Base-by-base conservation (phyloP, 2,797 vertebrate species). In the Centropyge bicolor region DNA sequence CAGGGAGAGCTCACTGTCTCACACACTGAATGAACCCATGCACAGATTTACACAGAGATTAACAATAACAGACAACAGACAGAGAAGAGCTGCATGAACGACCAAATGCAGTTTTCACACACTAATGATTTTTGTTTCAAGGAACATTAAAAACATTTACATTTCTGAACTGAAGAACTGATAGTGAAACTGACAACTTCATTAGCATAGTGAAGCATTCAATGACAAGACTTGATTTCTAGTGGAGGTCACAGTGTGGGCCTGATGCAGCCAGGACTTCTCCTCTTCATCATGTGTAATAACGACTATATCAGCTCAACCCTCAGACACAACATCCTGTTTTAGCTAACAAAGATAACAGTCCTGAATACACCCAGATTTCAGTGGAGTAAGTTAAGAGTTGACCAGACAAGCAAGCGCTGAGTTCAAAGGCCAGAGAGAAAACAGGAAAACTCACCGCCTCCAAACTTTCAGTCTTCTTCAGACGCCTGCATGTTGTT, bases 371-470 rank as follows among this genome's bases (percentile, higher is more conserved):
- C 4, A 24, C 4, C 27, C 20, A 16, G 14, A 61, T 27, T 27
- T 35, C 1, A 14, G 49, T 13, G 7, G 48, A 52, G 68, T 0
- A 31, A 41, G 8, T 20, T 6, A 9, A 41, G 6, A 59, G 19
- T 52, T 45, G 1, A 60, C 14, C 19, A 64, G 10, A 60, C 60
- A 70, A 66, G 6, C 0, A 2, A 5, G 2, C 10, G 20, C 43
- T 61, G 17, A 43, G 4, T 8, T 20, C 41, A 54, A 61, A 79
- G 19, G 46, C 51, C 56, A 62, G 22, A 73, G 22, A 79, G n/a
- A 65, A 63, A 66, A 68, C 1, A 59, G 55, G 17, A 78, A 24
- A 41, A 87, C 88, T 90, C 78, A 88, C 84, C 85, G 45, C n/a
- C 41, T 76, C 48, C 45, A 63, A 57, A 70, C 66, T 55, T 67